Percentiles rank a stretch among this genome's conserved stretches.
Evolutionary conservation across 2,888 invertebrate species (phyloP).

Genomic region (Acanthopleura granulata): DNA sequence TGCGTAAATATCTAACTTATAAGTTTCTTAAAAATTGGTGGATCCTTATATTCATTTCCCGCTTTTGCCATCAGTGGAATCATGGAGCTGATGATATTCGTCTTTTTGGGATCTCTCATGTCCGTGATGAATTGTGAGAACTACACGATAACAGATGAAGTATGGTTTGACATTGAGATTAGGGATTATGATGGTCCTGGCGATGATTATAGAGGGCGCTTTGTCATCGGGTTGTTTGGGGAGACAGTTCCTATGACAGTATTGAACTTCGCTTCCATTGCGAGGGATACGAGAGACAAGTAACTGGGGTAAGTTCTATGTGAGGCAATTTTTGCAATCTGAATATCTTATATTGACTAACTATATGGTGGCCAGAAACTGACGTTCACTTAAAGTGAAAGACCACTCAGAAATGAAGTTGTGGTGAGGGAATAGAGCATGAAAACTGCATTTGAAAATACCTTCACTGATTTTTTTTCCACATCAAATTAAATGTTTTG

Average conservation of each 20-base stretch:
- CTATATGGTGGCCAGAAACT: too few species aligned
- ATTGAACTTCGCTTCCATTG: slow-evolving; percentile 43
- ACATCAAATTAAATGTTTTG: neutral
- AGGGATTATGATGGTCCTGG: slow-evolving; percentile 38
- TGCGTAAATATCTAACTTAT: too few species aligned
- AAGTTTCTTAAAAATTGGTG: too few species aligned
- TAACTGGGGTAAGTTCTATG: neutral
- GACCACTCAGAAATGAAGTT: too few species aligned
- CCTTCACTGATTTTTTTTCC: neutral
- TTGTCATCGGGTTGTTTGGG: slow-evolving; percentile 42
- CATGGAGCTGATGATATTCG: neutral
- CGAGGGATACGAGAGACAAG: slow-evolving; percentile 38
- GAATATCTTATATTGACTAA: too few species aligned
- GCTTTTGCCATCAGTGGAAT: too few species aligned
- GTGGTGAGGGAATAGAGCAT: too few species aligned
- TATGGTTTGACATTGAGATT: slow-evolving; percentile 56
- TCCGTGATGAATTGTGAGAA: slow-evolving; percentile 24
- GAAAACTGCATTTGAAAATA: too few species aligned
- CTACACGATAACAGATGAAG: slow-evolving; percentile 59
- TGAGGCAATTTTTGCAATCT: neutral
- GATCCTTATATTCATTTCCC: too few species aligned
- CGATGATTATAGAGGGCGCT: slow-evolving; percentile 31
- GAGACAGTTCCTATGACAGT: slow-evolving; percentile 41
- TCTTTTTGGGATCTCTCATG: neutral
- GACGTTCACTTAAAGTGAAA: neutral